phyloP scores from a whole-genome alignment of 2,113 vertebrate genomes.

The Chaetorhynchus papuensis region DNA sequence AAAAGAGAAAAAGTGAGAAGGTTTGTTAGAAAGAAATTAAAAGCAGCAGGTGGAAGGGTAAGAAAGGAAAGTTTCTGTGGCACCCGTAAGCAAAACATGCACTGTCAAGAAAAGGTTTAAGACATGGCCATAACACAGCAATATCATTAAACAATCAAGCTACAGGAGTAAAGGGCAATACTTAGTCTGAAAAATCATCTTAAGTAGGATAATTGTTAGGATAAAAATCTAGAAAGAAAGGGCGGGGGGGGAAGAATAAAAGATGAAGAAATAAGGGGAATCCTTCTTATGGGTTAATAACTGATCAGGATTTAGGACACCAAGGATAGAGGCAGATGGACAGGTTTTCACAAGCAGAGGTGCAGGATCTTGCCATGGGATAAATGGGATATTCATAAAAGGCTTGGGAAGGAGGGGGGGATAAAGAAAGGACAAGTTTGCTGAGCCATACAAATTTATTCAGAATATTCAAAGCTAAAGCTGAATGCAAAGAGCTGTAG shows the following conservation, averaged over 20 bases:
- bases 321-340: background rate
- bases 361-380: background rate
- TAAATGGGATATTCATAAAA: background rate
- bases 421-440: background rate
- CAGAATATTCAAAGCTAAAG: background rate
- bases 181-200: background rate
- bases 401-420: background rate
- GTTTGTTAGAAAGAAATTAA: background rate
- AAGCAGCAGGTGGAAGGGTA: background rate
- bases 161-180: background rate
- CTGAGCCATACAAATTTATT: conserved; percentile 21
- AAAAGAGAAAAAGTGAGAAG: background rate
- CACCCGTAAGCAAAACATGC: background rate
- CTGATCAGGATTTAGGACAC: background rate
- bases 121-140: background rate
- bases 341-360: background rate
- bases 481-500: background rate
- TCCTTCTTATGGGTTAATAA: background rate
- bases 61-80: background rate
- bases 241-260: background rate
- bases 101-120: background rate
- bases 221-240: background rate
- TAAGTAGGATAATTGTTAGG: background rate
- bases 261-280: background rate
- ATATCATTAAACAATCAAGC: background rate